A percentile compares a stretch with the other conserved stretches of the same genome.
These are phyloP conservation scores for Brachyrhaphis roseni DNA, from an alignment of 2,797 vertebrate species.

Conservation along the genomic window DNA sequence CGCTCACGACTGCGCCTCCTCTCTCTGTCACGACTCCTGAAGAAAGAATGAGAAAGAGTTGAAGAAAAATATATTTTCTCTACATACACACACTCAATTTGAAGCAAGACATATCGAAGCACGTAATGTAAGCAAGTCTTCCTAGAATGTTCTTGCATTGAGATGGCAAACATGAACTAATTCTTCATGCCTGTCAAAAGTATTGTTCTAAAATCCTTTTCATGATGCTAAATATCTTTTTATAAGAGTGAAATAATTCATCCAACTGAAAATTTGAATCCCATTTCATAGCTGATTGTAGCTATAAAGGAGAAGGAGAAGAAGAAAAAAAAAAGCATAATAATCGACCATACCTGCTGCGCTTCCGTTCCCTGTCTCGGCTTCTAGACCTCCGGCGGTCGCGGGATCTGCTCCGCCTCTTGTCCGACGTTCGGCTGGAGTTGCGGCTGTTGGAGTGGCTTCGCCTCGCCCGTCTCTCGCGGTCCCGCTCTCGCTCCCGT, in stretches of 20 bases:
- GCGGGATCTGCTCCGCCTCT: constrained; percentile 90
- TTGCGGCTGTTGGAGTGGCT: constrained; percentile 94
- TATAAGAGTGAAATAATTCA: neutral
- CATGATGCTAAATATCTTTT: neutral
- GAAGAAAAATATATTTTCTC: neutral
- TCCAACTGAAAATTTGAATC: neutral
- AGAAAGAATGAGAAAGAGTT: neutral
- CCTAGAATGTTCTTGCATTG: neutral
- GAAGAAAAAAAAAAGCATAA: neutral
- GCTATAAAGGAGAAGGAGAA: neutral
- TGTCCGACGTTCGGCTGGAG: constrained; percentile 92
- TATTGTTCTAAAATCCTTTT: neutral
- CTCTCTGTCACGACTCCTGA: constrained; percentile 79
- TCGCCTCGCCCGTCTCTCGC: constrained; percentile 87
- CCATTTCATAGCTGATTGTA: neutral
- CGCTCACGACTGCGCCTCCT: constrained; percentile 91
- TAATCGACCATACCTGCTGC: constrained; percentile 86
- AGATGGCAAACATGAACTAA: neutral
- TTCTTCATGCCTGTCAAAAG: neutral
- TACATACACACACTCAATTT: neutral
- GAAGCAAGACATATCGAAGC: neutral
- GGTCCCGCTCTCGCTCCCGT: constrained; percentile 83
- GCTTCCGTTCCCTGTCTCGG: constrained; percentile 89
- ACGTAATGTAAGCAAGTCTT: neutral
- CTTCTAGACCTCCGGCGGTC: constrained; percentile 95